phyloP scores from a whole-genome alignment of 2,797 vertebrate species.

The Bovichtus diacanthus region DNA sequence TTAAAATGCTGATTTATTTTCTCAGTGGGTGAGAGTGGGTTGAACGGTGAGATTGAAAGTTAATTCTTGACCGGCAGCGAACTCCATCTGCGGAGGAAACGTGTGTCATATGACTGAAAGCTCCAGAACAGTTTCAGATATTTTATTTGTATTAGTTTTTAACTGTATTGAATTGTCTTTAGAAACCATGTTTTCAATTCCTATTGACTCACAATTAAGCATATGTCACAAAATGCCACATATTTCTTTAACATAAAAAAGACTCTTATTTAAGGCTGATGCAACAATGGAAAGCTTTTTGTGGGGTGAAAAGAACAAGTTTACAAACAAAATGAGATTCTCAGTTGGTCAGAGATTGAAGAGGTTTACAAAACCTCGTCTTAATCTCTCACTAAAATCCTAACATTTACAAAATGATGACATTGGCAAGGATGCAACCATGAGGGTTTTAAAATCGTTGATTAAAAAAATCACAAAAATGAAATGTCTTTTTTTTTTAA shows the following conservation, averaged over 20 bases:
- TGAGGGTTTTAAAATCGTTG: neutral
- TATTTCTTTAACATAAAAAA: neutral
- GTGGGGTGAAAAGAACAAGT: neutral
- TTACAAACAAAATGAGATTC: neutral
- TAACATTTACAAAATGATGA: neutral
- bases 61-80: neutral
- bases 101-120: neutral
- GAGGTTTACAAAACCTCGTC: neutral
- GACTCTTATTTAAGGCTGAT: neutral
- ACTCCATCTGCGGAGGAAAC: neutral
- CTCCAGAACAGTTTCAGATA: neutral
- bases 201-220: neutral
- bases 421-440: neutral
- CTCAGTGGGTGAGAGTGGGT: neutral
- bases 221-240: neutral
- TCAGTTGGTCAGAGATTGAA: neutral
- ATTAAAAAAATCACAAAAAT: neutral
- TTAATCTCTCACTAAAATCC: neutral
- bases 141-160: too few relatives aligned
- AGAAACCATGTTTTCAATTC: neutral
- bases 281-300: too few relatives aligned
- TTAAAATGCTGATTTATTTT: slow-evolving; percentile 1
- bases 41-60: neutral
- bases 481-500: neutral
- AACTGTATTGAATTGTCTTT: neutral